A percentile compares a stretch with the other conserved stretches of the same genome.
Conservation (phyloP, 2,113 vertebrate genomes). For the Megatriorchis doriae region DNA sequence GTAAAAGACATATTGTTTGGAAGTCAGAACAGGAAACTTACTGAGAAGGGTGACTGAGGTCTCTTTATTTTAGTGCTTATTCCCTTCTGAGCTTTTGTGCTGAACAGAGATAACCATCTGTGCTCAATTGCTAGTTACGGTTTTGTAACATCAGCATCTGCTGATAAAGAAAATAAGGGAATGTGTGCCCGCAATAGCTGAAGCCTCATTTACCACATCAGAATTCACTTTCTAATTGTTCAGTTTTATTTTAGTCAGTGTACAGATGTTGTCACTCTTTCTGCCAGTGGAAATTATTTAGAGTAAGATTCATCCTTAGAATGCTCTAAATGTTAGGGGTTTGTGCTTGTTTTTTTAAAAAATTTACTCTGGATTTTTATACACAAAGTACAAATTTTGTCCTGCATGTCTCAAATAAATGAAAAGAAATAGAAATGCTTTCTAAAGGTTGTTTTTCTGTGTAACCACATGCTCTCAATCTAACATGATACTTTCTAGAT, state of each 20-base stretch:
- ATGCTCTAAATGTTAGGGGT: neutral
- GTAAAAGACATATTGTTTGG: slow-evolving; percentile 17
- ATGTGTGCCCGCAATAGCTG: slow-evolving; percentile 54
- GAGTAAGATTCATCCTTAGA: neutral
- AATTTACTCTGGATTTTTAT: neutral
- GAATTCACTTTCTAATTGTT: slow-evolving; percentile 54
- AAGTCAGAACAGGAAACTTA: slow-evolving; percentile 32
- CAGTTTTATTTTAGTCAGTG: slow-evolving; percentile 14
- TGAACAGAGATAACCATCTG: slow-evolving; percentile 69
- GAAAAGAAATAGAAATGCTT: neutral
- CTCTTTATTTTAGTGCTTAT: slow-evolving; percentile 34
- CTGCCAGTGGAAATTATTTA: neutral
- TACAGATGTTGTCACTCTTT: slow-evolving; percentile 15
- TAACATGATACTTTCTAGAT: neutral
- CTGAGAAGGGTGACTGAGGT: slow-evolving; percentile 26
- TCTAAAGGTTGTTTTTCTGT: neutral
- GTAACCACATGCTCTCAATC: neutral
- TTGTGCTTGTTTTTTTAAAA: neutral
- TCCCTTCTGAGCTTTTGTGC: slow-evolving; percentile 58
- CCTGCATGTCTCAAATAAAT: neutral
- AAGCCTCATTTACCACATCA: slow-evolving; percentile 56
- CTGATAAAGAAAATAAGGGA: slow-evolving; percentile 67
- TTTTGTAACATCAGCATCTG: slow-evolving; percentile 77
- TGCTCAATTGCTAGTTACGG: slow-evolving; percentile 59
- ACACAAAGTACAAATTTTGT: neutral